These are phyloP conservation scores for Mythimna albipuncta DNA, from an alignment of 2,888 invertebrate species.

Conservation along the genomic window DNA sequence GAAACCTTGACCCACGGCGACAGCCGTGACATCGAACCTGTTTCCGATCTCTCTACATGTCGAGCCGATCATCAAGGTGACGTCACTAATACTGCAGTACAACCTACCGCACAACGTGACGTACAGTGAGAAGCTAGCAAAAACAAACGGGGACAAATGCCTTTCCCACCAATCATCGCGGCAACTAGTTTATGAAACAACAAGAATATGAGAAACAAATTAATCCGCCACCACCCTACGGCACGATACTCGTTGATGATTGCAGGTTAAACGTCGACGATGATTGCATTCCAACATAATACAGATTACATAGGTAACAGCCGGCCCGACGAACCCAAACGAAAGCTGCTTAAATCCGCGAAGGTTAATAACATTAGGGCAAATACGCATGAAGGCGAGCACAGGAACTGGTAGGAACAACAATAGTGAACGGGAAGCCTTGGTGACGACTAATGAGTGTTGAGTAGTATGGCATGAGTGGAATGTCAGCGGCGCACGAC, in stretches of 20 bases:
- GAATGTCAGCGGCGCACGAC: slow-evolving; percentile 81
- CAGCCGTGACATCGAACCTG: slow-evolving; percentile 81
- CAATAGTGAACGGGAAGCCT: slow-evolving; percentile 74
- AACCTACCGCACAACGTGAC: slow-evolving; percentile 38
- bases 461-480: slow-evolving; percentile 69
- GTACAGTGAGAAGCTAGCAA: slow-evolving; percentile 50
- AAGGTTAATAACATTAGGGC: slow-evolving; percentile 75
- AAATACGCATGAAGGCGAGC: slow-evolving; percentile 73
- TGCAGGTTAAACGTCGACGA: slow-evolving; percentile 47
- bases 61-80: slow-evolving; percentile 65
- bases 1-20: slow-evolving; percentile 75
- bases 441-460: slow-evolving; percentile 69
- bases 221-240: slow-evolving; percentile 36
- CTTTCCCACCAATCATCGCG: slow-evolving; percentile 75
- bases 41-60: slow-evolving; percentile 71
- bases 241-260: slow-evolving; percentile 54
- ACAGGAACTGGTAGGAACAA: slow-evolving; percentile 64
- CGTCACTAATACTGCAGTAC: slow-evolving; percentile 60
- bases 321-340: slow-evolving; percentile 20
- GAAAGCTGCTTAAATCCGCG: slow-evolving; percentile 56
- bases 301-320: slow-evolving; percentile 50
- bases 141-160: slow-evolving; percentile 72
- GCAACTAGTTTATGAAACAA: slow-evolving; percentile 63
- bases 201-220: slow-evolving; percentile 75
- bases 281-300: slow-evolving; percentile 53